phyloP scores from a whole-genome alignment of 2,888 invertebrate genomes.

The Tridacna crocea region DNA sequence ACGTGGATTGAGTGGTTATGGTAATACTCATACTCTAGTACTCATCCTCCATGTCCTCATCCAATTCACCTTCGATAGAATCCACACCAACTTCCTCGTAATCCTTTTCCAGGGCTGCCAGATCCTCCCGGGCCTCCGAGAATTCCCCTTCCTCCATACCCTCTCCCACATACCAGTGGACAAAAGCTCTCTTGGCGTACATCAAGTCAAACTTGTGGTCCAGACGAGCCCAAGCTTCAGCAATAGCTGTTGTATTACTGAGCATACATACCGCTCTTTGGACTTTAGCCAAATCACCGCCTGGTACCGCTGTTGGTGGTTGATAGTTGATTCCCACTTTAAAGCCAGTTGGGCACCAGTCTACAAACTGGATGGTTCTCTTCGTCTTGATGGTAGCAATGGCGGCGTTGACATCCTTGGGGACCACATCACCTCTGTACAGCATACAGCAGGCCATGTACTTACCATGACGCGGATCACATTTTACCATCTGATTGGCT shows the following conservation, averaged over 20 bases:
- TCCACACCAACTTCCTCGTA: conserved; percentile 76
- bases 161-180: conserved; percentile 90
- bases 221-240: conserved; percentile 93
- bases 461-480: conserved; percentile 83
- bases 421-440: conserved; percentile 83
- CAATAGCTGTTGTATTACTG: conserved; percentile 96
- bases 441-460: conserved; percentile 85
- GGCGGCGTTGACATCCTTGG: conserved; percentile 83
- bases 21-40: not conserved
- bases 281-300: conserved; percentile 80
- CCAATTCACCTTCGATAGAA: conserved; percentile 65
- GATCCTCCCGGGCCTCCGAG: conserved; percentile 75
- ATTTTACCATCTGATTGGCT: conserved; percentile 82
- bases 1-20: not conserved
- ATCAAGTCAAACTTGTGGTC: conserved; percentile 92
- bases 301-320: conserved; percentile 89
- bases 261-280: conserved; percentile 88
- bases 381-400: conserved; percentile 91
- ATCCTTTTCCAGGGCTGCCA: conserved; percentile 77
- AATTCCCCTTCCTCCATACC: conserved; percentile 77
- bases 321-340: conserved; percentile 93
- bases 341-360: conserved; percentile 79
- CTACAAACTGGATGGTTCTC: conserved; percentile 88
- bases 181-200: conserved; percentile 93
- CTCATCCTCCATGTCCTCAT: conserved; percentile 42